phyloP scores from a whole-genome alignment of 2,888 invertebrate genomes.

The Bruchidius siliquastri region DNA sequence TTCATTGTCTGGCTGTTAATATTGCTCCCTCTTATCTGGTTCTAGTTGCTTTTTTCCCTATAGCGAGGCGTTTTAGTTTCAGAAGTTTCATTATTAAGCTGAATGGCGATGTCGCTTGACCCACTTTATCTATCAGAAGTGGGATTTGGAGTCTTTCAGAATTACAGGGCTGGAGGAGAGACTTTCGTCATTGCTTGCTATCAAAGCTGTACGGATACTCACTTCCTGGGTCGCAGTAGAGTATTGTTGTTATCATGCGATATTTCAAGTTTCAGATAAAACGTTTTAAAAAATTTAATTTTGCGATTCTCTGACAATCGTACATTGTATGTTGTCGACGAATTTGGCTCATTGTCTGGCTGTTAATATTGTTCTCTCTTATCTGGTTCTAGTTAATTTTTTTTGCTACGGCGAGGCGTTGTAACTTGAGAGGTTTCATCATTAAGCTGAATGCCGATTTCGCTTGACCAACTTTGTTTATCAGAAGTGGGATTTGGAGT shows the following conservation, averaged over 20 bases:
- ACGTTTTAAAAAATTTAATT: background rate
- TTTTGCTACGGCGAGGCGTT: background rate
- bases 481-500: background rate
- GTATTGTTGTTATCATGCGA: too few relatives aligned
- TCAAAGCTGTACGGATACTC: too few relatives aligned
- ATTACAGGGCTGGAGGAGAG: background rate
- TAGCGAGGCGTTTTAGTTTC: background rate
- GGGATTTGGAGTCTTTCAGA: background rate
- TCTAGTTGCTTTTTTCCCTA: background rate
- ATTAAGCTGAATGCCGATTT: background rate
- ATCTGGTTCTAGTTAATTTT: background rate
- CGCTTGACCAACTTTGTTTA: background rate
- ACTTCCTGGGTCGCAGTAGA: too few relatives aligned
- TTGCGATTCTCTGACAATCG: background rate
- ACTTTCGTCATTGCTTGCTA: background rate
- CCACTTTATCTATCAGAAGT: background rate
- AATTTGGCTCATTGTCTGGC: background rate
- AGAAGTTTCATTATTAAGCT: background rate
- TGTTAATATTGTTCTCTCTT: background rate
- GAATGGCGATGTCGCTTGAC: background rate
- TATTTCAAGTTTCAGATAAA: background rate
- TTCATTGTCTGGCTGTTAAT: background rate
- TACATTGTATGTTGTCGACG: background rate
- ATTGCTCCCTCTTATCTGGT: background rate
- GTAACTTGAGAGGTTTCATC: background rate